Conservation (phyloP, 2,888 invertebrate species). For the Philhelius pedissequus region DNA sequence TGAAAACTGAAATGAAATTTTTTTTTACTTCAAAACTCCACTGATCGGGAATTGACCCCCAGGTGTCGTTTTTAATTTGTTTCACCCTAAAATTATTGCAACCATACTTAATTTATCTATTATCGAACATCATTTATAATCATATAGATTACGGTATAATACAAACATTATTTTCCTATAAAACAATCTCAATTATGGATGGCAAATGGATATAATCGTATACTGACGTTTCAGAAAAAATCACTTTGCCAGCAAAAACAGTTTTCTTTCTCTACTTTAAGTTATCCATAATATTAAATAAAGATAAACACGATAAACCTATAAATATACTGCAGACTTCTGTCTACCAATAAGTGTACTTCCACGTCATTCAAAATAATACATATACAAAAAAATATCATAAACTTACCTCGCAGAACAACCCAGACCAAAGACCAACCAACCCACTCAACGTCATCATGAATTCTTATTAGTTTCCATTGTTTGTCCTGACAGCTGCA, state of each 20-base stretch:
- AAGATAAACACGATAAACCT: slow-evolving; percentile 46
- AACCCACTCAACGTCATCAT: background rate
- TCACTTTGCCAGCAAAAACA: background rate
- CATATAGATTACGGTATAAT: too few relatives aligned
- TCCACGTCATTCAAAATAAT: slow-evolving; percentile 21
- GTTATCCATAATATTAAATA: background rate
- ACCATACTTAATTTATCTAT: too few relatives aligned
- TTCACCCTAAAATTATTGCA: too few relatives aligned
- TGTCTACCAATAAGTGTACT: slow-evolving; percentile 43
- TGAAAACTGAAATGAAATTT: too few relatives aligned
- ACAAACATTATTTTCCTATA: too few relatives aligned
- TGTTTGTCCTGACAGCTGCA: slow-evolving; percentile 29
- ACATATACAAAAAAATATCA: background rate
- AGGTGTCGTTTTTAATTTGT: too few relatives aligned
- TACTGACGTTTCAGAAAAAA: background rate
- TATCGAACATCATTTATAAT: too few relatives aligned
- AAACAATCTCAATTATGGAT: too few relatives aligned
- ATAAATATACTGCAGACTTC: slow-evolving; percentile 32
- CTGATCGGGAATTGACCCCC: too few relatives aligned
- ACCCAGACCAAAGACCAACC: background rate
- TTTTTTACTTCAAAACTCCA: too few relatives aligned
- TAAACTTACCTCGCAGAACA: background rate
- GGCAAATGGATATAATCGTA: too few relatives aligned
- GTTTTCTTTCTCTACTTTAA: background rate
- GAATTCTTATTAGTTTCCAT: slow-evolving; percentile 24